A percentile compares a stretch with the other conserved stretches of the same genome.
These are phyloP conservation scores for Syncerus caffer DNA, from an alignment of 2,797 vertebrate genomes.

Conservation along the genomic window DNA sequence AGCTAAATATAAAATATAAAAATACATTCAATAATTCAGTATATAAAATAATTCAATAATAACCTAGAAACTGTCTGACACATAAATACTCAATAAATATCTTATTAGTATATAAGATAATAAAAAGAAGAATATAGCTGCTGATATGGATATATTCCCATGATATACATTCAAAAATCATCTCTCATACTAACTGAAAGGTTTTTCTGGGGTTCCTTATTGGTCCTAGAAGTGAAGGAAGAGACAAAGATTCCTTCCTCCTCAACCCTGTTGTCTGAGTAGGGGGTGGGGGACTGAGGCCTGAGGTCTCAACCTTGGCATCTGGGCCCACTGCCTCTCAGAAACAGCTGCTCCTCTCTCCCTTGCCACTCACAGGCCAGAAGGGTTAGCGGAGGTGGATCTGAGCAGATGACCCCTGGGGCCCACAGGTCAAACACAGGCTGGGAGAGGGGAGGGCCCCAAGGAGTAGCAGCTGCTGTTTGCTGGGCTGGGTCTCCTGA, in stretches of 20 bases:
- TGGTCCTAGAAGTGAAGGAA: background rate
- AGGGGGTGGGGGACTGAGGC: background rate
- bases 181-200: background rate
- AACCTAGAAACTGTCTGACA: background rate
- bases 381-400: background rate
- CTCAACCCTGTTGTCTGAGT: background rate
- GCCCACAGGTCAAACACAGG: constrained; percentile 31
- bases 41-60: background rate
- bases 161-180: background rate
- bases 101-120: background rate
- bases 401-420: constrained; percentile 35
- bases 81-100: background rate
- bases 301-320: background rate
- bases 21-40: background rate
- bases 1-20: background rate
- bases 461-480: constrained; percentile 58
- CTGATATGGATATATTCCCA: background rate
- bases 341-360: constrained; percentile 40
- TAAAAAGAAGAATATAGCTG: background rate
- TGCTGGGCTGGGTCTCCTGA: background rate
- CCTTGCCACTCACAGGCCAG: background rate
- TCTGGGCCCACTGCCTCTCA: background rate
- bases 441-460: background rate
- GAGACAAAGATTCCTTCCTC: background rate
- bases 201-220: background rate